Percentiles rank a stretch among this genome's conserved stretches.
phyloP scores from a whole-genome alignment of 2,113 vertebrate genomes.

The Phalacrocorax brasilianus region DNA sequence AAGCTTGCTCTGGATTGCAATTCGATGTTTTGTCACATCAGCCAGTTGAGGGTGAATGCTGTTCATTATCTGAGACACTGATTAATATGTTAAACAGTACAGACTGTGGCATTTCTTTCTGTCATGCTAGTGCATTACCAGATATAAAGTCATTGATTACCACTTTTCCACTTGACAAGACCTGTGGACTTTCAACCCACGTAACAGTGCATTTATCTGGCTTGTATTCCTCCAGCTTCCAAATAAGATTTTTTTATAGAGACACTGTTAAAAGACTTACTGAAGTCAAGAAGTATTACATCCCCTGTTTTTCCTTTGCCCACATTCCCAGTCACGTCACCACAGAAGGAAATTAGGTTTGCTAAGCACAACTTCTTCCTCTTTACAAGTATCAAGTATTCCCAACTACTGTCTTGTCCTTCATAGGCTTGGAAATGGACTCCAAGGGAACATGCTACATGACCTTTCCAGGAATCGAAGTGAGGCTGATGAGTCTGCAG shows the following conservation, averaged over 20 bases:
- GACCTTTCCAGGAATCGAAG: not conserved
- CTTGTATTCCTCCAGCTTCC: not conserved
- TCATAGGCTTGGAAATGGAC: not conserved
- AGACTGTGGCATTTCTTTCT: not conserved
- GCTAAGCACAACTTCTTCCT: not conserved
- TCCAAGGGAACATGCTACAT: not conserved
- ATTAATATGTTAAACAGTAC: not conserved
- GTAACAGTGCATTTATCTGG: not conserved
- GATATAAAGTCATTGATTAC: not conserved
- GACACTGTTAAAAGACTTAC: not conserved
- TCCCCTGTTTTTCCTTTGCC: not conserved
- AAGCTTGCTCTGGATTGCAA: not conserved
- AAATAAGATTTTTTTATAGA: not conserved
- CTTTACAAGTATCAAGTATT: not conserved
- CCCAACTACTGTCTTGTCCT: not conserved
- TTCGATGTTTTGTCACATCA: not conserved
- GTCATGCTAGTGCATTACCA: accelerated
- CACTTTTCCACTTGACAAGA: not conserved
- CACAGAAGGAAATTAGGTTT: not conserved
- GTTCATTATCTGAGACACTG: not conserved
- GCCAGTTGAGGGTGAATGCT: not conserved
- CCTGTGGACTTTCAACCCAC: not conserved
- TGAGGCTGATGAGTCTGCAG: not conserved
- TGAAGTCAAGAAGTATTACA: not conserved
- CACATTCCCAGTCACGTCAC: not conserved